Evolutionary conservation across 2,113 vertebrate genomes (phyloP), one percentile per base, ranked within the genome.

Genomic region (Strigops habroptila): DNA sequence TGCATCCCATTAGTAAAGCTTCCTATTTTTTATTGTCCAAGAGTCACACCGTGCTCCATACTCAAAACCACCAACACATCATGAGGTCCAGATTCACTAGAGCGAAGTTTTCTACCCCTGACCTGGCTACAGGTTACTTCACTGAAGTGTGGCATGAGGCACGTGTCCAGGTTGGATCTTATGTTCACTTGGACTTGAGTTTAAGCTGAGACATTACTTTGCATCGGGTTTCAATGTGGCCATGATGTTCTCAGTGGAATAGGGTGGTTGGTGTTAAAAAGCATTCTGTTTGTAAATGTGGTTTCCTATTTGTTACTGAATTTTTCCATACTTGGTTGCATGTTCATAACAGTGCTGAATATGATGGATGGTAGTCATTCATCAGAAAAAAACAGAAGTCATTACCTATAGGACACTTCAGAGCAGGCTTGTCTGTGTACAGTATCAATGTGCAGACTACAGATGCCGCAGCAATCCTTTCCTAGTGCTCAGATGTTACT

Each of bases 311-410:
- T 43, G n/a, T 37, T 79, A 27, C 2, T 49, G 41, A 11, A 11
- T 9, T 60, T 55, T 31, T 76, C 52, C 7, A 2, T 53, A 13
- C 6, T 0, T 18, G 49, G 18, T n/a, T 49, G 12, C 4, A 0
- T 39, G 46, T 52, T 49, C 17, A 0, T 41, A 17, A 14, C 46
- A 9, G 41, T 6, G 14, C 31, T 62, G 70, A 48, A 27, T 11
- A 6, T 37, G 77, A 55, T 62, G 70, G 46, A 65, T 5, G 2
- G 9, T 6, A 27, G 39, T 23, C 13, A 13, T 35, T 55, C 33
- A 10, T 62, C 59, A 71, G 21, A 24, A 71, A 55, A 28, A 15
- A 76, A 11, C n/a, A 39, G 28, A 39, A 46, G 46, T 31, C 25
- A 9, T 82, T 33, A 41, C 10, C 28, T 60, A 5, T 9, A 17